Evolutionary conservation across 1,140 invertebrate species (phyloP), one percentile per base, ranked within the genome.

Genomic region (Microplitis demolitor): DNA sequence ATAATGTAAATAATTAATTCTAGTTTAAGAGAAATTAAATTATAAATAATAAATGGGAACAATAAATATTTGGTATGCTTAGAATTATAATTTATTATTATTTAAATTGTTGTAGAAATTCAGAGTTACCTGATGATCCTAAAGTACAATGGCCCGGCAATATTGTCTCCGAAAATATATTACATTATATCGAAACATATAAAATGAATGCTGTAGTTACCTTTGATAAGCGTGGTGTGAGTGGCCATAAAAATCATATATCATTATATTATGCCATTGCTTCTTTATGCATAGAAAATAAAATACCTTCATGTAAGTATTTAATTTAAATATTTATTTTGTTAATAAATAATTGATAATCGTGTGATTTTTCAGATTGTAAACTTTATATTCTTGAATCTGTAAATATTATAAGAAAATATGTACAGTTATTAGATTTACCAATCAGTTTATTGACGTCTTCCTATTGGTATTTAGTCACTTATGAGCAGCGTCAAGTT

Each of bases 211-310:
- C 93, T 24, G 89, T 98, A 66, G 91, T 98, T 54, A 98, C 97
- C 45, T 98, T 98, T 89, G 97, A 99, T 87, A 91, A 92, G 80
- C 87, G 92, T 81, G 97, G 97, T 62, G 91, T 98, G 4, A 97
- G 95, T 78, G 91, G 92, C 6, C 97, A 99, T 88, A 87, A 89
- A 34, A 98, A 98, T 89, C 97, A 98, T 84, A 92, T 90, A 74
- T 92, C 94, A 60, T 89, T 96, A 72, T 95, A 93, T 83, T 93
- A 93, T 88, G 93, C 92, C 72, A 87, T 94, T 37, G 91, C 92
- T 72, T 90, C 93, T 80, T 88, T 96, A 76, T 92, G 92, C 78
- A 89, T 94, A 77, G 91, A 94, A 76, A 90, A 91, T 79, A 89
- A 90, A 82, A 88, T 96, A 85, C 94, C 94, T 78, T 85, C 88